Base-by-base conservation (phyloP, 2,113 vertebrate genomes). In the Syngnathus scovelli region DNA sequence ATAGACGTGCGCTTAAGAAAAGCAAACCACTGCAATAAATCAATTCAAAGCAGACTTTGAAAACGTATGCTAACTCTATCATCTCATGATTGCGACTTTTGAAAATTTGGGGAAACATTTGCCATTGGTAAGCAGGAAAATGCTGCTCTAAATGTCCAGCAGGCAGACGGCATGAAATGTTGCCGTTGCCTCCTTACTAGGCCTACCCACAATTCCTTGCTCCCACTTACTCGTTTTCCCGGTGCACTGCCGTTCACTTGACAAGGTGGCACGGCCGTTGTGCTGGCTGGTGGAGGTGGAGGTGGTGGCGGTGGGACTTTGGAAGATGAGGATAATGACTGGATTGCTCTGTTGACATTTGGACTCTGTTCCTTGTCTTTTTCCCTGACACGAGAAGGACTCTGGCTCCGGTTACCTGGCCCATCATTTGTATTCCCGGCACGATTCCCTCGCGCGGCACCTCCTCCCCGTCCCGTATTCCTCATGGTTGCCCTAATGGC, bases 401-500 rank as follows among this genome's bases (percentile, higher is more conserved):
- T 85, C 71, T 83, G 83, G 46, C 27, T 83, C 67, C 79, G 83
- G 66, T 49, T 46, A 41, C 71, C 78, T 0, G 63, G 23, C 5
- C 82, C 87, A 12, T 90, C 85, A 39, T 68, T 59, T 15, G 83
- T 19, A n/a, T 72, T 69, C 2, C 49, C 86, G 2, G 85, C 77
- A 4, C 88, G 86, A 74, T 78, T 91, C 55, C 78, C 83, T 48
- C 86, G 85, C 8, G 85, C 75, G 1, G 83, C 74, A 0, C 88
- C 85, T 48, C 87, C 85, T 43, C 85, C 84, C 2, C 88, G 87
- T 11, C 83, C 81, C 0, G 85, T 85, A 7, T 91, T 90, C 75
- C 91, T 92, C 43, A 95, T 92, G 13, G 94, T 98, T 66, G 96
- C 94, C 88, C 93, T 93, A 90, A 99, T 94, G 67, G 96, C 96